Evolutionary conservation across 2,888 invertebrate genomes (phyloP), one percentile per base, ranked within the genome.

Genomic region (Tanytarsus gracilentus): DNA sequence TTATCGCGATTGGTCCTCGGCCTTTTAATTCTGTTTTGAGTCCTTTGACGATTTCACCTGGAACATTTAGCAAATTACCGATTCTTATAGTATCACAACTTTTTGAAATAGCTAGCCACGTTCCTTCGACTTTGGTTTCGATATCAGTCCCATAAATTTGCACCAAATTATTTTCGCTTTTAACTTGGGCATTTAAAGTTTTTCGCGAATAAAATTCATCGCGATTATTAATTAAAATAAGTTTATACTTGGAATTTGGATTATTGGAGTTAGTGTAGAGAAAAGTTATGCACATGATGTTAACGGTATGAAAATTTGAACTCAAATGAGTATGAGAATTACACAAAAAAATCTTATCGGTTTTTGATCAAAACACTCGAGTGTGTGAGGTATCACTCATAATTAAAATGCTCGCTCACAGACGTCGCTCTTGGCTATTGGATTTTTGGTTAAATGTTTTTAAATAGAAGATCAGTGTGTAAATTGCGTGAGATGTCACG

Each of bases 261-360:
- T 58, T 30, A 23, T 21, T 23, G 6, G 44, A 25, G 30, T 48
- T 48, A n/a, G 14, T n/a, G 18, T 48, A 58, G 4, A 58, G 23
- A 29, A 58, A 58, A 30, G 58, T 58, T 9, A 58, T 58, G 23
- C 58, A 58, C 58, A 58, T 58, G 11, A 23, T 48, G 29, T 11
- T 26, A 18, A 49, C n/a, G n/a, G n/a, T n/a, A n/a, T n/a, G n/a
- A n/a, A n/a, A n/a, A n/a, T n/a, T n/a, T n/a, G n/a, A n/a, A n/a
- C n/a, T n/a, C n/a, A n/a, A n/a, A n/a, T n/a, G n/a, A n/a, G n/a
- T n/a, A n/a, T n/a, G n/a, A n/a, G n/a, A n/a, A n/a, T n/a, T n/a
- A n/a, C n/a, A n/a, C n/a, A n/a, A n/a, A n/a, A n/a, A n/a, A n/a
- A n/a, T n/a, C n/a, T n/a, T n/a, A n/a, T n/a, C n/a, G n/a, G n/a